Evolutionary conservation across 2,888 invertebrate genomes (phyloP).

Genomic region (Drosophila lacicola): DNA sequence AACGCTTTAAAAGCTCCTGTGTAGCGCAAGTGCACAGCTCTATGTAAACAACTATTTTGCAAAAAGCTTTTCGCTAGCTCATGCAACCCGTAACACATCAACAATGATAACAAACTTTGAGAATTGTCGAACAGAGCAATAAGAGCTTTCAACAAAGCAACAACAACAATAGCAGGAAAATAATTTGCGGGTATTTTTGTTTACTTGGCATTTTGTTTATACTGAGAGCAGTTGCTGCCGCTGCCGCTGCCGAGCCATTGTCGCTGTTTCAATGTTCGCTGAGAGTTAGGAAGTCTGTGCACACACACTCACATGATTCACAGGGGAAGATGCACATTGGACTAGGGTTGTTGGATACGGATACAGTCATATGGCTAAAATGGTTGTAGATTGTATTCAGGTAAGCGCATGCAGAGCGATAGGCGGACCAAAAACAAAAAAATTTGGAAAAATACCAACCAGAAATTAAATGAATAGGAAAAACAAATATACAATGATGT

Average conservation of each 20-base stretch:
- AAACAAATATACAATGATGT: not conserved
- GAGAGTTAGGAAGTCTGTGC: conserved; percentile 57
- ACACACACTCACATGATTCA: conserved; percentile 19
- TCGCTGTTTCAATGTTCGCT: conserved; percentile 71
- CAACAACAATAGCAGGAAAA: conserved; percentile 35
- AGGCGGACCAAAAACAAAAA: not conserved
- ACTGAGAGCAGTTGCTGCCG: conserved; percentile 56
- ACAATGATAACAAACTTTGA: conserved; percentile 44
- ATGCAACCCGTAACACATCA: conserved; percentile 27
- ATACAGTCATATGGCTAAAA: conserved; percentile 9
- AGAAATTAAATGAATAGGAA: not conserved
- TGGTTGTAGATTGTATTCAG: conserved; percentile 9
- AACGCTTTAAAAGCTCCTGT: conserved; percentile 31
- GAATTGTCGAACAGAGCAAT: conserved; percentile 9
- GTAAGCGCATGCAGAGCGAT: not conserved
- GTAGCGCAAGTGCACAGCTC: conserved; percentile 1
- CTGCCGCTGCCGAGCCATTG: conserved; percentile 39
- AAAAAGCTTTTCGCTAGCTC: conserved; percentile 30
- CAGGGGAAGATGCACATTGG: conserved; percentile 42
- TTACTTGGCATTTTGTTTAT: conserved; percentile 68
- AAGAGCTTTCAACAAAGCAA: conserved; percentile 40
- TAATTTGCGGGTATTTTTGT: conserved; percentile 55
- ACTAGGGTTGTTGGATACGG: conserved; percentile 6
- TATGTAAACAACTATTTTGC: conserved; percentile 46
- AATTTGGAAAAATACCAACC: too few species aligned